Percentiles rank a stretch among this genome's conserved stretches.
These are phyloP conservation scores for Drosophila virilis DNA, from an alignment of 1,140 invertebrate genomes.

Conservation along the genomic window DNA sequence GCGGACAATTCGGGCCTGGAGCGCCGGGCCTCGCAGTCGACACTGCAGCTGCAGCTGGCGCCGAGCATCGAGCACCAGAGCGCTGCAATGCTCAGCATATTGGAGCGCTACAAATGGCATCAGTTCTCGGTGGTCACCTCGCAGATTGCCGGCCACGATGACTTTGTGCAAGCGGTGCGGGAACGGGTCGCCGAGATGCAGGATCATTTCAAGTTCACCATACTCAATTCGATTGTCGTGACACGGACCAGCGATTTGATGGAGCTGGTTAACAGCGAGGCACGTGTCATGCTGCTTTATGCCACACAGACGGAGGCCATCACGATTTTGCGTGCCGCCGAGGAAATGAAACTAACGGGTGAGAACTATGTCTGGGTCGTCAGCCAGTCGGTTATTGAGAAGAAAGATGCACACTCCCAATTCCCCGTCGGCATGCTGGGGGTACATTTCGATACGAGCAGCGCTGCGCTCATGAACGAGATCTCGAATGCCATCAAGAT, in stretches of 20 bases:
- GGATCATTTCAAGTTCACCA: conserved; percentile 95
- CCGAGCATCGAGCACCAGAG: conserved; percentile 97
- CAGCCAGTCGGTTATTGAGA: conserved; percentile 96
- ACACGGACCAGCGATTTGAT: conserved; percentile 88
- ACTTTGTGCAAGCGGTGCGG: conserved; percentile 96
- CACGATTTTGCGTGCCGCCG: conserved; percentile 92
- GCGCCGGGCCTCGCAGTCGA: conserved; percentile 92
- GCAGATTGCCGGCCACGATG: conserved; percentile 96
- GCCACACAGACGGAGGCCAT: conserved; percentile 94
- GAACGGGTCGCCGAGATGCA: conserved; percentile 92
- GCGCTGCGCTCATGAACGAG: conserved; percentile 91
- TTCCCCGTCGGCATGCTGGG: conserved; percentile 97
- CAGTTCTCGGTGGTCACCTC: conserved; percentile 97
- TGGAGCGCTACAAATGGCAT: conserved; percentile 98
- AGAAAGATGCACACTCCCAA: conserved; percentile 89
- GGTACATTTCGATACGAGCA: conserved; percentile 95
- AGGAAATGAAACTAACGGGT: conserved; percentile 93
- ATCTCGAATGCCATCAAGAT: conserved; percentile 95
- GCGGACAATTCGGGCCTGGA: conserved; percentile 95
- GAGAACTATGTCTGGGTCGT: conserved; percentile 99
- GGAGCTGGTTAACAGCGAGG: conserved; percentile 95
- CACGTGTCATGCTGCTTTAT: conserved; percentile 96
- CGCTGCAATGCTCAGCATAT: conserved; percentile 95
- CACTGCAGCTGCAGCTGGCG: conserved; percentile 94
- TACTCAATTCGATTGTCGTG: conserved; percentile 92